A percentile compares a stretch with the other conserved stretches of the same genome.
phyloP scores from a whole-genome alignment of 1,140 invertebrate genomes.

The Anoplophora glabripennis region DNA sequence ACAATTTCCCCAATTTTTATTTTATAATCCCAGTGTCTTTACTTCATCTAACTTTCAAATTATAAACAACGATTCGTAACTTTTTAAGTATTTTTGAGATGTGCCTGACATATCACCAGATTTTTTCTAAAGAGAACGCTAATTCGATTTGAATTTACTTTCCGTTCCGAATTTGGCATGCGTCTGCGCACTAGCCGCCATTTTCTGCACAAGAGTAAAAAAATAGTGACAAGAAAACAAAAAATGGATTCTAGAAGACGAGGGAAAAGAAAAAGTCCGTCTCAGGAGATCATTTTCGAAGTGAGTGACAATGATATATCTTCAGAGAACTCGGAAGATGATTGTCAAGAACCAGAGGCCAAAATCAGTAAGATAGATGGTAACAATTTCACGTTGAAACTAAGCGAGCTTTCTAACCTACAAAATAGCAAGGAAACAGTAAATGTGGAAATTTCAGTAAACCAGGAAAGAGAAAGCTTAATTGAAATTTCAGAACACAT shows the following conservation, averaged over 20 bases:
- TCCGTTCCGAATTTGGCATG: too few relatives aligned
- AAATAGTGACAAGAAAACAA: too few relatives aligned
- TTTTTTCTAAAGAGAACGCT: too few relatives aligned
- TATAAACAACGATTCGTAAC: too few relatives aligned
- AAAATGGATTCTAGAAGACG: slow-evolving; percentile 22
- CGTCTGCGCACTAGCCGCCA: too few relatives aligned
- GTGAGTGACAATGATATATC: slow-evolving; percentile 25
- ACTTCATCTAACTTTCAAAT: too few relatives aligned
- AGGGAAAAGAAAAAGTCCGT: slow-evolving; percentile 29
- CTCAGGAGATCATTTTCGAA: slow-evolving; percentile 27
- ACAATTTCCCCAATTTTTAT: too few relatives aligned
- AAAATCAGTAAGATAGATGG: slow-evolving; percentile 24
- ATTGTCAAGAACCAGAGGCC: slow-evolving; percentile 17
- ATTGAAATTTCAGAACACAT: neutral
- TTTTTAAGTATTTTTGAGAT: too few relatives aligned
- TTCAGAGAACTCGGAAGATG: slow-evolving; percentile 17
- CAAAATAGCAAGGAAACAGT: slow-evolving; percentile 4
- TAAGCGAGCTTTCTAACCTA: slow-evolving; percentile 12
- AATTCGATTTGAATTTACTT: too few relatives aligned
- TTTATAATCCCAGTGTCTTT: too few relatives aligned
- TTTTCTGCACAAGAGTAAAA: too few relatives aligned
- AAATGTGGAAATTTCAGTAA: neutral
- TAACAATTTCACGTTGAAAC: slow-evolving; percentile 3
- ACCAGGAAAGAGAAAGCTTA: neutral
- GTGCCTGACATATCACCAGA: too few relatives aligned